phyloP scores from a whole-genome alignment of 1,140 invertebrate species.

The Lordiphosa stackelbergi region DNA sequence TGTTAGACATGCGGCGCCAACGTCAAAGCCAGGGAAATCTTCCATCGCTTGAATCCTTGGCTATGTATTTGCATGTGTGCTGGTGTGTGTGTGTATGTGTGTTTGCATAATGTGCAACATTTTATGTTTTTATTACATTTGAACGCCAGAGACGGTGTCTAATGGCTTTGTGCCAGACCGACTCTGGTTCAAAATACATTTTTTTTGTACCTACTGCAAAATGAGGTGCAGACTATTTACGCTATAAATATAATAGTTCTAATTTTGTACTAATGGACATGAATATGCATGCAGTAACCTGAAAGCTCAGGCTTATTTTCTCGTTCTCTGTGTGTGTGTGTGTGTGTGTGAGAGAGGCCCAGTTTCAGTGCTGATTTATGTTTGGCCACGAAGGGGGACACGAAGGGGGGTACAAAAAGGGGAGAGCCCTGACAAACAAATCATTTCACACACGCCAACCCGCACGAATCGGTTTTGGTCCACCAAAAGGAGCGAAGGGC shows the following conservation, averaged over 20 bases:
- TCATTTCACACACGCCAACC: slow-evolving; percentile 28
- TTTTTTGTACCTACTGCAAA: slow-evolving; percentile 22
- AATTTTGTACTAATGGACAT: slow-evolving; percentile 38
- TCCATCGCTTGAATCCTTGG: slow-evolving; percentile 17
- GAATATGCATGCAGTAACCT: slow-evolving; percentile 18
- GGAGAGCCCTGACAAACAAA: slow-evolving; percentile 41
- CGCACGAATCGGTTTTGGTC: too few relatives aligned
- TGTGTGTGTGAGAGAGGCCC: neutral
- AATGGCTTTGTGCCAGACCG: slow-evolving; percentile 32
- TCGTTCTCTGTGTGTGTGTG: neutral
- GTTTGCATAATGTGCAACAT: slow-evolving; percentile 53
- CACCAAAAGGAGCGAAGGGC: slow-evolving; percentile 4
- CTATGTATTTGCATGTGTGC: slow-evolving; percentile 2
- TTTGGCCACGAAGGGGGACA: slow-evolving; percentile 10
- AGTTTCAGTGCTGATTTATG: slow-evolving; percentile 43
- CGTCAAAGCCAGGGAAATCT: slow-evolving; percentile 35
- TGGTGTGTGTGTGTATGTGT: slow-evolving; percentile 21
- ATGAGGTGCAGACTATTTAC: slow-evolving; percentile 40
- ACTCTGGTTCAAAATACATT: neutral
- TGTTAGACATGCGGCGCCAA: slow-evolving; percentile 48
- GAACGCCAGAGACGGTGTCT: slow-evolving; percentile 43
- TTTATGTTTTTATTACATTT: slow-evolving; percentile 50
- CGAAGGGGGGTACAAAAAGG: slow-evolving; percentile 15
- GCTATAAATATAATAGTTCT: slow-evolving; percentile 51
- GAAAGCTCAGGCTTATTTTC: slow-evolving; percentile 7